Evolutionary conservation across 2,113 vertebrate genomes (phyloP), one percentile per base, ranked within the genome.

Genomic region (Sinocyclocheilus rhinocerous): DNA sequence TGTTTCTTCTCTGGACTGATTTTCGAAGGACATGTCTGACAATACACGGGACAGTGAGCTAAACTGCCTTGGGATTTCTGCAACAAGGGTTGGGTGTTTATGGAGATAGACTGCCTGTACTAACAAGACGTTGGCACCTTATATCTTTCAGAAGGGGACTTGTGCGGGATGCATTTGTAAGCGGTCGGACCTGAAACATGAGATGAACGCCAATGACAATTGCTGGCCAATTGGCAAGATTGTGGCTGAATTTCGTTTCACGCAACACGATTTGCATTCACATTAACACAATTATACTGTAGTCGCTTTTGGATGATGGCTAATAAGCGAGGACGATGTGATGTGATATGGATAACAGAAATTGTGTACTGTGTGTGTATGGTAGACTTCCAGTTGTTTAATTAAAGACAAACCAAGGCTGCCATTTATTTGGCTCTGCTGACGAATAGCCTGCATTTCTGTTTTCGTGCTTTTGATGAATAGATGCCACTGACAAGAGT

Each of bases 1-100:
- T 59, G 70, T 5, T 84, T 76, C 70, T 55, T 9, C 24, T 33
- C 59, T 16, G 83, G 45, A 48, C 36, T 84, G 72, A 75, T 76
- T 39, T 84, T 67, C 61, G 50, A 57, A 5, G 39, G 72, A 33
- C 55, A 61, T 84, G 55, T 61, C 22, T 84, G 72, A 26, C 39
- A 57, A 36, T 57, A 78, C 18, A 59, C 36, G 57, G 16, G 55
- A 59, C 72, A 76, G 22, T 73, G 55, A 22, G 24, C 22, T 13
- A 77, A 61, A 76, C 59, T 84, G 52, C 36, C 16, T 61, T 59
- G 70, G 52, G 69, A 75, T 84, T 75, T 84, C 33, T 65, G 72
- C 50, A 84, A 76, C 20, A 76, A 76, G 70, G 83, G 61, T 16
- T 84, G 24, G 50, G 76, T 76, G 52, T 59, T 69, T 84, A 24